Percentiles rank a stretch among this genome's conserved stretches.
Conservation (phyloP, 2,888 invertebrate genomes). For the Sicus ferrugineus region DNA sequence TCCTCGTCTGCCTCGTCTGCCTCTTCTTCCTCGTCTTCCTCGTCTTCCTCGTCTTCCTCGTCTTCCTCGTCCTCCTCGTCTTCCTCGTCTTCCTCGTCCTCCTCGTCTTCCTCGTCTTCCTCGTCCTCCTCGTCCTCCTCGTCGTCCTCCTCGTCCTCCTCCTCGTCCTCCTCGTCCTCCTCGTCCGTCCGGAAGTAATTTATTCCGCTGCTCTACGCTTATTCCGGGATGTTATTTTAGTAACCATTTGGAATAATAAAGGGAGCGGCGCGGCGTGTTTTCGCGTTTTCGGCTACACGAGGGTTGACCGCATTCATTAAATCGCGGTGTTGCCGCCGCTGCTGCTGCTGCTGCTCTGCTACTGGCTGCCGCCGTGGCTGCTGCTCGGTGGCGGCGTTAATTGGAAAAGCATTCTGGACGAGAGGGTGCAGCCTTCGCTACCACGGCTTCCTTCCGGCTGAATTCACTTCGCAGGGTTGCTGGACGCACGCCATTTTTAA, state of each 20-base stretch:
- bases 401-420: constrained; percentile 25
- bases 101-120: too few relatives aligned
- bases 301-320: constrained; percentile 16
- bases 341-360: not conserved
- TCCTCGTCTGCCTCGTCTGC: not conserved
- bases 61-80: not conserved
- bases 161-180: not conserved
- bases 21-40: not conserved
- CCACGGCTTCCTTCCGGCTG: not conserved
- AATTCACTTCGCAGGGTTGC: too few relatives aligned
- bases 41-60: not conserved
- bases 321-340: not conserved
- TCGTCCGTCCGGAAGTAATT: not conserved
- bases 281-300: constrained; percentile 15
- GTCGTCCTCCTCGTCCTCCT: not conserved
- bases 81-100: not conserved
- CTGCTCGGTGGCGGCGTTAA: constrained; percentile 22
- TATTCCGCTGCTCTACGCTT: constrained; percentile 22
- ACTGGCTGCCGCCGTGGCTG: not conserved
- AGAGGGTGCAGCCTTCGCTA: not conserved
- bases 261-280: not conserved
- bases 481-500: constrained; percentile 10
- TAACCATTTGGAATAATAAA: constrained; percentile 30
- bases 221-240: constrained; percentile 28
- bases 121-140: not conserved